These are phyloP conservation scores for Neofelis nebulosa DNA, from an alignment of 2,113 vertebrate species.

Conservation along the genomic window DNA sequence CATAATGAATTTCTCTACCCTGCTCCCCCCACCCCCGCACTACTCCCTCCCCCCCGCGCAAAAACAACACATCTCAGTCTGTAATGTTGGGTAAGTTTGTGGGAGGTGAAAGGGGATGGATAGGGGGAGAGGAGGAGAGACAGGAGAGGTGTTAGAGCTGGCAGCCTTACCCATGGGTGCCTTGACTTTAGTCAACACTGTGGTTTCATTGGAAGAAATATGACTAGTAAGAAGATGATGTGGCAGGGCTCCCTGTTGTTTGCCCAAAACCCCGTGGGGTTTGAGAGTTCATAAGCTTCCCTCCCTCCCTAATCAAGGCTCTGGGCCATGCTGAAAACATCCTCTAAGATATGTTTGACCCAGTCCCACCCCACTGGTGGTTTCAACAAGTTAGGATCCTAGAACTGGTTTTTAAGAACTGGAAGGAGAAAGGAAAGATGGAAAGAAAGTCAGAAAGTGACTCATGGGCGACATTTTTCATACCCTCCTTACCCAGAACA, in stretches of 20 bases:
- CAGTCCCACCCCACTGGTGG: background rate
- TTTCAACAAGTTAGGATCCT: background rate
- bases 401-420: background rate
- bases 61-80: background rate
- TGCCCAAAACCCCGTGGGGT: background rate
- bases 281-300: background rate
- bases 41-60: background rate
- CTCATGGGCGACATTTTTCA: conserved; percentile 15
- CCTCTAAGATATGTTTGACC: background rate
- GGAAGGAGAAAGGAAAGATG: background rate
- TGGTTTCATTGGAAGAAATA: conserved; percentile 32
- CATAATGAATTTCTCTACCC: background rate
- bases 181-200: background rate
- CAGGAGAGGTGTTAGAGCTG: background rate
- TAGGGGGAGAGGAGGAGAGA: too few species aligned
- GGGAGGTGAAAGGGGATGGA: background rate
- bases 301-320: background rate
- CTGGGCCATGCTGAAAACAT: background rate
- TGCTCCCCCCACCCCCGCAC: background rate
- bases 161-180: background rate
- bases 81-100: background rate
- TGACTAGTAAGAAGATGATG: background rate
- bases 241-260: background rate
- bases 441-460: background rate
- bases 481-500: background rate